Percentiles rank a stretch among this genome's conserved stretches.
Conservation (phyloP, 2,888 invertebrate genomes). For the Leptarthrus brevirostris region DNA sequence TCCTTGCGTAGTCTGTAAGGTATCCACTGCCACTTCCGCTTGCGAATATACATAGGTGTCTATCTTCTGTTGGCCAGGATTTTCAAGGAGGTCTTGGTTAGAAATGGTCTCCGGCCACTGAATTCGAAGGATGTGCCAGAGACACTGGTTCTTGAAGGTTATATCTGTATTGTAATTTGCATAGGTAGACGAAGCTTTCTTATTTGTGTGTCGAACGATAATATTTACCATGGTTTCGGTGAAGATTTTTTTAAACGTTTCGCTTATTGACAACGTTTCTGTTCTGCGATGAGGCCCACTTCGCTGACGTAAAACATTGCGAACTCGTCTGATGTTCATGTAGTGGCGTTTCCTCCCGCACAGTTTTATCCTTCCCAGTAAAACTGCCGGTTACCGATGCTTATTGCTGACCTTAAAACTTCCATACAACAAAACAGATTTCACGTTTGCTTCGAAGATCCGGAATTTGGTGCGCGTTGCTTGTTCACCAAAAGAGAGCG, state of each 20-base stretch:
- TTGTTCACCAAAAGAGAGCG: too few relatives aligned
- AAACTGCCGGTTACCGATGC: not conserved
- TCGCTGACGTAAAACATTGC: conserved; percentile 39
- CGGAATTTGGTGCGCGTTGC: too few relatives aligned
- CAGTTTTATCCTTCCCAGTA: not conserved
- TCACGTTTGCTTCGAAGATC: too few relatives aligned
- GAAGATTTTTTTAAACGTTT: conserved; percentile 40
- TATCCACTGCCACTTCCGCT: too few relatives aligned
- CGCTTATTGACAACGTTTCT: conserved; percentile 38
- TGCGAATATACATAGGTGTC: too few relatives aligned
- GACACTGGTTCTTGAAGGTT: too few relatives aligned
- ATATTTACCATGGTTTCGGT: conserved; percentile 23
- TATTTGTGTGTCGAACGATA: conserved; percentile 44
- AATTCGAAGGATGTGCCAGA: too few relatives aligned
- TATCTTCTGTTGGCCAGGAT: too few relatives aligned
- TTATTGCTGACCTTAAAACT: not conserved
- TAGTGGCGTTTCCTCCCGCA: not conserved
- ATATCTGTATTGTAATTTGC: conserved; percentile 11
- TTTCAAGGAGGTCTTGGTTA: too few relatives aligned
- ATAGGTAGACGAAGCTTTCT: conserved; percentile 10
- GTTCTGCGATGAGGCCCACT: conserved; percentile 45
- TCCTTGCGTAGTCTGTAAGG: too few relatives aligned
- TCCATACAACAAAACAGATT: not conserved
- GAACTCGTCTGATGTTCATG: not conserved
- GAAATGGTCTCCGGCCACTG: too few relatives aligned